Evolutionary conservation across 1,140 invertebrate species (phyloP), one percentile per base, ranked within the genome.

Genomic region (Sycophaga agraensis): DNA sequence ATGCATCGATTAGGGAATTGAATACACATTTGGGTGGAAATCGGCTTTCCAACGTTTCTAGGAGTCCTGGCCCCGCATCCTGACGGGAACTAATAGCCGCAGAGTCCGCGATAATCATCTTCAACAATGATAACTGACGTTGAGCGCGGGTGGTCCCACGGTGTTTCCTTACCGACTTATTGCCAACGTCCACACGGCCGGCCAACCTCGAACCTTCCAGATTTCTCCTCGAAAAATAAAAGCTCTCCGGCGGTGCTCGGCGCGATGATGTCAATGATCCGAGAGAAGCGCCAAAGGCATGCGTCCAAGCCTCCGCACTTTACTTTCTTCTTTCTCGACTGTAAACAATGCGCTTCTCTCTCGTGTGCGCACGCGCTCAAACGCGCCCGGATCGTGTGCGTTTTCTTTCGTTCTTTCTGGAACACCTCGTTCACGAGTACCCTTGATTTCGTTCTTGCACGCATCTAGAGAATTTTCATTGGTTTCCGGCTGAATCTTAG

Each of bases 241-340:
- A 49, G 28, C 37, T 21, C 22, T 14, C 17, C 24, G 26, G 6
- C 31, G 35, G 9, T 12, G 16, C 2, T 21, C 34, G 7, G 6
- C 14, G 31, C 7, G n/a, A 58, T 5, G 24, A 49, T 49, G 56
- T 42, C 35, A 50, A 24, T 43, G 35, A 50, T 59, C 46, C n/a
- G 31, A 58, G 40, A 57, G 31, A 31, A 45, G 26, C 45, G 43
- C 17, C 9, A 45, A 45, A 11, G 26, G 40, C 11, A 28, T 56
- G 39, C n/a, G n/a, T n/a, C 28, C 40, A 11, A 11, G 35, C 16
- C 21, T 53, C 17, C n/a, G n/a, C 9, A 37, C 46, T 43, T 59
- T 51, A 59, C 46, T 50, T 59, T 59, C 46, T 59, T 59, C 57
- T 59, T 51, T 14, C 37, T 8, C n/a, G 21, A 43, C 37, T 19